Evolutionary conservation across 2,888 invertebrate genomes (phyloP), one percentile per base, ranked within the genome.

Genomic region (Calliopum simillimum): DNA sequence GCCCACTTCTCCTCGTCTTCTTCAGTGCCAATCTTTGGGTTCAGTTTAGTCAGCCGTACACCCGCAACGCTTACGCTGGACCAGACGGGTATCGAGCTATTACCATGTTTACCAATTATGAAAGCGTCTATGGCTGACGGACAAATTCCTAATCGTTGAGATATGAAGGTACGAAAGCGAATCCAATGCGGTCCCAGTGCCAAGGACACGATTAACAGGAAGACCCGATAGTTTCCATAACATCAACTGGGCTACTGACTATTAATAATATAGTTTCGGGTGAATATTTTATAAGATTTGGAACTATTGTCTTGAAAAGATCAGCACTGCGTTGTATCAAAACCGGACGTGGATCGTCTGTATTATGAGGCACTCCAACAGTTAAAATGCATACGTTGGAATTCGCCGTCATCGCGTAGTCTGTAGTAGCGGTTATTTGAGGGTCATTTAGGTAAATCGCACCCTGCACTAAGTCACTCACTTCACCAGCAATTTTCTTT

Each of bases 101-200:
- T 94, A 0, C 97, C 97, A 79, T 97, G 96, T 80, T 97, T 97
- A 3, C 96, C 97, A 78, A 97, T 93, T 76, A 97, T 92, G 89
- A 92, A 96, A 0, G 93, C 96, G 78, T 95, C 93, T 75, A 93
- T 92, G 71, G 93, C 93, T 8, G 91, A 89, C 0, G 95, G 89
- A 0, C 95, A 92, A 19, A 96, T 89, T 49, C 90, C 89, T 14
- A 97, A 87, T 74, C 89, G 90, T 81, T 95, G 91, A 0, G 94
- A 93, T 56, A 97, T 88, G 58, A 95, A 87, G 82, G 93, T 94
- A 3, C 95, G 89, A 86, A 97, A 96, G 58, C 97, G 87, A 93
- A 85, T 97, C 97, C 76, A 97, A 87, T 85, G 95, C 95, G 11
- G 96, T 96, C 1, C 97, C 97, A 23, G 94, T 93, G 3, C 96